Evolutionary conservation across 2,888 invertebrate species (phyloP), one percentile per base, ranked within the genome.

Genomic region (Oegoconia quadripuncta): DNA sequence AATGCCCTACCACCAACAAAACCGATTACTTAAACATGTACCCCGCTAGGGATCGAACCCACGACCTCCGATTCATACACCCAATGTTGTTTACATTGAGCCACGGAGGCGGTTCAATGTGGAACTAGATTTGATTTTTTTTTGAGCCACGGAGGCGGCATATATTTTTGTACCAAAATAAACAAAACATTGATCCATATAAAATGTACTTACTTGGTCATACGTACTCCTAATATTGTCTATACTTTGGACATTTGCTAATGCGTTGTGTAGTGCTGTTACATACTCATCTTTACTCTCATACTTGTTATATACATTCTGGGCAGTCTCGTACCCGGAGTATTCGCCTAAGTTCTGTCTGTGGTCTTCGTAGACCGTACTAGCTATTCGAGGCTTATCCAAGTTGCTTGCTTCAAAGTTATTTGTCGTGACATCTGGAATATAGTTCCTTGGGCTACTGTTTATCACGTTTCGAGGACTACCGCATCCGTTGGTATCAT

Each of bases 401-500:
- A 64, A 34, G 15, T 48, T 48, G 0, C 52, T 38, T 1, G 42
- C 13, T 22, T 87, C 84, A 44, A 79, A 88, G 36, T 72, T 81
- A 33, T 53, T 71, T 7, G 52, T 51, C 2, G 57, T 41, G 0
- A 62, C 65, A 13, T 80, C 80, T 0, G 67, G 56, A 7, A 73
- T 56, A 32, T 84, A 34, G 17, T 64, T 80, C 23, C 82, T 73
- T 0, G 86, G 80, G 39, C 81, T 86, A 34, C 59, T 75, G 28
- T 72, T 79, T 1, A 76, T 42, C 0, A 82, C 72, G 35, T 80
- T 88, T 30, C 84, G 63, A 0, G 86, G 81, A 48, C 78, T 86
- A 0, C 70, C 64, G 17, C 82, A 80, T 3, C 49, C 54, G 38
- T 72, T 78, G 0, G 64, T 40, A 0, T 84, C 83, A 48, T 77